phyloP scores from a whole-genome alignment of 2,797 vertebrate genomes.

The Babyrousa celebensis region DNA sequence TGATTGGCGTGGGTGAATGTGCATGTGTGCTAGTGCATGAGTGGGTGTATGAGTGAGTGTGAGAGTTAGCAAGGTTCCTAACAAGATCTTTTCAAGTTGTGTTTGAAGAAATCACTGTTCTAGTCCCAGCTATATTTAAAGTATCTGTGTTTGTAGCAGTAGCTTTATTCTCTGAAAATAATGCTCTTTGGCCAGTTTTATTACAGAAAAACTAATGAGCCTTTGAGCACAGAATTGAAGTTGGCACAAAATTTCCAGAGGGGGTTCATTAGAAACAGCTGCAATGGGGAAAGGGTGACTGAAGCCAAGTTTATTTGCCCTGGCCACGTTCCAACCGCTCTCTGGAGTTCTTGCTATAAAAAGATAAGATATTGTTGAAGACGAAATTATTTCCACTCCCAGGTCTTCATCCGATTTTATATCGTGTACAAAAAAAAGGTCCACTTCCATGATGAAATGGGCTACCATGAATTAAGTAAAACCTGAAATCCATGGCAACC shows the following conservation, averaged over 20 bases:
- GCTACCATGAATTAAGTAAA: background rate
- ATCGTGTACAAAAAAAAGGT: background rate
- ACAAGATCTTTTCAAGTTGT: background rate
- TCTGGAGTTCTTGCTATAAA: conserved; percentile 13
- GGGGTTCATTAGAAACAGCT: conserved; percentile 70
- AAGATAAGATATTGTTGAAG: conserved; percentile 42
- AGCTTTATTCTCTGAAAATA: conserved; percentile 58
- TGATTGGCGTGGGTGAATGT: background rate
- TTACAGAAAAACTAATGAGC: background rate
- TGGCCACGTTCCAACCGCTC: background rate
- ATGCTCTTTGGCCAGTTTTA: conserved; percentile 40
- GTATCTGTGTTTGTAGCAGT: conserved; percentile 20
- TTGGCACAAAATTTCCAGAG: conserved; percentile 59
- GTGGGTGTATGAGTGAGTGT: too few relatives aligned
- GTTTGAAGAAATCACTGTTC: conserved; percentile 59
- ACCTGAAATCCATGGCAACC: background rate
- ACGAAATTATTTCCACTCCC: conserved; percentile 29
- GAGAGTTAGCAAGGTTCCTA: background rate
- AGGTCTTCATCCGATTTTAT: conserved; percentile 28
- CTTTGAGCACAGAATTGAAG: conserved; percentile 57
- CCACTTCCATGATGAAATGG: background rate
- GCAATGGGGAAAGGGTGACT: background rate
- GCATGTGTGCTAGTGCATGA: background rate
- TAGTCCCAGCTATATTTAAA: background rate
- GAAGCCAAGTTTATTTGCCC: conserved; percentile 34